Base-by-base conservation (phyloP, 64 coral and sea anemone species). In the Porites australiensis region DNA sequence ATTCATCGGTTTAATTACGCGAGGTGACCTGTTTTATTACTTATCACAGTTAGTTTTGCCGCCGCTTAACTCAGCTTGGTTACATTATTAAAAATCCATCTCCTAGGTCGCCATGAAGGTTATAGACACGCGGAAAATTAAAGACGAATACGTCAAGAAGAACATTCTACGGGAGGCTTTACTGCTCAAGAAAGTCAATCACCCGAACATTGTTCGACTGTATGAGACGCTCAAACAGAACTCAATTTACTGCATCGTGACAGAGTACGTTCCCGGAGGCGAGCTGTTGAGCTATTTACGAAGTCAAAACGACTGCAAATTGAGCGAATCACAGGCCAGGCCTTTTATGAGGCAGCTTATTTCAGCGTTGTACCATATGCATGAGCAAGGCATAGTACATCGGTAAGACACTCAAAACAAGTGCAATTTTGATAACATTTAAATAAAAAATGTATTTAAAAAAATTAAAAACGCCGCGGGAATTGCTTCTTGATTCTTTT, bases 91-190 rank as follows among this genome's bases (percentile, higher is more conserved):
- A 18, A 64, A 64, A 82, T 82, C 78, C 37, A 65, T 84, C 81
- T 84, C 63, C 16, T 82, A 98, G 95, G 95, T 98, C 67, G 95
- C 95, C 51, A 90, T 98, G 50, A 98, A 98, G 68, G 79, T 98
- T 58, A 98, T 98, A 45, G 95, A 98, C 73, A 75, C 89, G 12
- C 75, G 88, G 66, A 94, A 98, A 90, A 94, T 98, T 88, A 98
- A 90, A 88, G 92, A 98, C 53, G 92, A 94, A 2, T 98, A 98
- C 73, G 88, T 98, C 16, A 94, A 90, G 88, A 91, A 88, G 73
- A 98, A 98, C 64, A 94, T 98, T 37, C 95, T 94, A 4, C 95
- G 95, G 4, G 95, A 98, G 64, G 95, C 95, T 62, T 71, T 81
- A 19, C 86, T 98, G 12, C 88, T 98, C 15, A 98, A 94, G 70